These are phyloP conservation scores for Bucco capensis DNA, from an alignment of 2,113 vertebrate species.

Conservation along the genomic window DNA sequence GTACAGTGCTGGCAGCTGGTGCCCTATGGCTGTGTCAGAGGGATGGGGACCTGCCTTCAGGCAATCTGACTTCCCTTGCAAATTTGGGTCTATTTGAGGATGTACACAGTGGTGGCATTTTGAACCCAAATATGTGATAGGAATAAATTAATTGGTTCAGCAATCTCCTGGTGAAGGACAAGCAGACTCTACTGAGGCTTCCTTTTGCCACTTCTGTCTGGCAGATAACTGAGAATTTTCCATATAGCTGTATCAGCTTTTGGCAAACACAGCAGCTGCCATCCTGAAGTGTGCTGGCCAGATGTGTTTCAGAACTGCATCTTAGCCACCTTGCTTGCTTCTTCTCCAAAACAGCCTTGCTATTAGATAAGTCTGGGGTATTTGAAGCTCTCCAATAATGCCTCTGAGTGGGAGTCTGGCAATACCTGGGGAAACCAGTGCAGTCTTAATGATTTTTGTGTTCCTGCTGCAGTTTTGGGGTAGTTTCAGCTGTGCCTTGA, in stretches of 20 bases:
- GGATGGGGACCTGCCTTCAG: accelerated
- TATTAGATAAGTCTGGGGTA: not conserved
- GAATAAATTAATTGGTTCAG: not conserved
- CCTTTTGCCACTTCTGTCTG: not conserved
- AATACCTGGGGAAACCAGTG: not conserved
- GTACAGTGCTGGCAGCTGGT: not conserved
- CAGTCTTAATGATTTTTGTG: not conserved
- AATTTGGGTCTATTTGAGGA: not conserved
- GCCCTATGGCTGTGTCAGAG: not conserved
- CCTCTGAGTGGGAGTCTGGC: not conserved
- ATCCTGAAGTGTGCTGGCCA: not conserved
- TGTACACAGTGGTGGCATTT: not conserved
- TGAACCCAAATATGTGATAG: not conserved
- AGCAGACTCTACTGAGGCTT: not conserved
- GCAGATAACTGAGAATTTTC: not conserved
- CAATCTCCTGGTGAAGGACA: not conserved
- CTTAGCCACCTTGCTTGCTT: not conserved
- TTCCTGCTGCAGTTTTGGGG: not conserved
- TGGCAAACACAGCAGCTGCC: not conserved
- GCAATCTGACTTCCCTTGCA: not conserved
- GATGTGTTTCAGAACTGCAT: accelerated
- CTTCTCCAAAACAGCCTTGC: not conserved
- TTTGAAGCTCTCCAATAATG: not conserved
- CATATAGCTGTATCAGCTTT: not conserved
- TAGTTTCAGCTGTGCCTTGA: not conserved